A percentile compares a stretch with the other conserved stretches of the same genome.
Conservation (phyloP, 2,113 vertebrate species). For the Microcebus ravelobensis region DNA sequence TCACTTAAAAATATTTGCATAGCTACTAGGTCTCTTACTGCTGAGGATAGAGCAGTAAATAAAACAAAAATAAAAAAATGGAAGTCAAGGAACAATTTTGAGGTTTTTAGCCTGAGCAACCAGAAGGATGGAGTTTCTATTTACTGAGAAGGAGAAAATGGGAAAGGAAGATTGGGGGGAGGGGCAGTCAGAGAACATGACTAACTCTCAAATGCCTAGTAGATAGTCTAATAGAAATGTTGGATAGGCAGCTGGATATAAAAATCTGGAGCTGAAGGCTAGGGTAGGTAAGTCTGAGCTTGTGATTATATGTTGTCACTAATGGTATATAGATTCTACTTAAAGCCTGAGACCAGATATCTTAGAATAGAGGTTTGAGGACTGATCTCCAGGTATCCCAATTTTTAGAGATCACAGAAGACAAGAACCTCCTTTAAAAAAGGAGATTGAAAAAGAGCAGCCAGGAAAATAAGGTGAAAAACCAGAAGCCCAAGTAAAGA, state of each 20-base stretch:
- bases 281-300: background rate
- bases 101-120: background rate
- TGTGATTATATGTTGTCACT: background rate
- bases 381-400: background rate
- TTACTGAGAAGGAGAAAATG: background rate
- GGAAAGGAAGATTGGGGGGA: background rate
- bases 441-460: background rate
- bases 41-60: background rate
- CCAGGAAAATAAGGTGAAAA: background rate
- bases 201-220: background rate
- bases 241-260: background rate
- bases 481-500: background rate
- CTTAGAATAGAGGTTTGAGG: background rate
- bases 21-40: background rate
- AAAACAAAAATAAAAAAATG: background rate
- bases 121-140: background rate
- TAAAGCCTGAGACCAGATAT: background rate
- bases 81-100: background rate
- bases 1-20: background rate
- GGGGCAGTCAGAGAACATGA: background rate
- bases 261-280: background rate
- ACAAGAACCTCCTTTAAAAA: background rate
- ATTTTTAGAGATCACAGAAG: background rate
- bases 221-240: background rate
- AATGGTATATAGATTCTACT: background rate